Evolutionary conservation across 2,888 invertebrate genomes (phyloP).

Genomic region (Parnassius smintheus): DNA sequence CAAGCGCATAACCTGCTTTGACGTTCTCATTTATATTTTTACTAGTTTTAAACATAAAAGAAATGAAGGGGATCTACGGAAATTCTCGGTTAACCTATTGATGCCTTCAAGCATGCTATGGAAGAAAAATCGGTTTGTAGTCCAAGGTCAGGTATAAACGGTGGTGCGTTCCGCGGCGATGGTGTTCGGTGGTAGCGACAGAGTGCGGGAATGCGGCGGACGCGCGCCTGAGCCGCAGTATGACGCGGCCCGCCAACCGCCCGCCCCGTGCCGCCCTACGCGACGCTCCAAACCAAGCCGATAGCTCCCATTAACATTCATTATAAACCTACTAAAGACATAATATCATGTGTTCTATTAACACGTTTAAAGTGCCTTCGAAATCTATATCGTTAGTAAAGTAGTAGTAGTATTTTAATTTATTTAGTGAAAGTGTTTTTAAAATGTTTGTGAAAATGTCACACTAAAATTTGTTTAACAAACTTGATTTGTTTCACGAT

Average conservation of each 20-base stretch:
- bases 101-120: slow-evolving; percentile 22
- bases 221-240: slow-evolving; percentile 65
- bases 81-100: slow-evolving; percentile 23
- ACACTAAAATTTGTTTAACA: slow-evolving; percentile 8
- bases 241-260: slow-evolving; percentile 68
- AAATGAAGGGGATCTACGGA: slow-evolving; percentile 9
- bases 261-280: slow-evolving; percentile 53
- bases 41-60: neutral
- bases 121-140: slow-evolving; percentile 51
- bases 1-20: too few species aligned
- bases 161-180: slow-evolving; percentile 57
- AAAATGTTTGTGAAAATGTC: slow-evolving; percentile 15
- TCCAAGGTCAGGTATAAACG: slow-evolving; percentile 73
- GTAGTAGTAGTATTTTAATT: slow-evolving; percentile 6
- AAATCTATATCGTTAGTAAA: slow-evolving; percentile 36
- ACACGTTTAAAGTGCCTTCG: slow-evolving; percentile 57
- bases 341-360: slow-evolving; percentile 36
- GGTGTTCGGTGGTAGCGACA: slow-evolving; percentile 39
- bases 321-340: slow-evolving; percentile 33
- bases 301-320: slow-evolving; percentile 45
- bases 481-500: neutral
- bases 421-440: slow-evolving; percentile 18
- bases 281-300: slow-evolving; percentile 37
- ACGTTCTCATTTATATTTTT: too few species aligned
- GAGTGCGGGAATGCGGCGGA: slow-evolving; percentile 46